Evolutionary conservation across 2,113 vertebrate genomes (phyloP), one percentile per base, ranked within the genome.

Genomic region (Channa argus): DNA sequence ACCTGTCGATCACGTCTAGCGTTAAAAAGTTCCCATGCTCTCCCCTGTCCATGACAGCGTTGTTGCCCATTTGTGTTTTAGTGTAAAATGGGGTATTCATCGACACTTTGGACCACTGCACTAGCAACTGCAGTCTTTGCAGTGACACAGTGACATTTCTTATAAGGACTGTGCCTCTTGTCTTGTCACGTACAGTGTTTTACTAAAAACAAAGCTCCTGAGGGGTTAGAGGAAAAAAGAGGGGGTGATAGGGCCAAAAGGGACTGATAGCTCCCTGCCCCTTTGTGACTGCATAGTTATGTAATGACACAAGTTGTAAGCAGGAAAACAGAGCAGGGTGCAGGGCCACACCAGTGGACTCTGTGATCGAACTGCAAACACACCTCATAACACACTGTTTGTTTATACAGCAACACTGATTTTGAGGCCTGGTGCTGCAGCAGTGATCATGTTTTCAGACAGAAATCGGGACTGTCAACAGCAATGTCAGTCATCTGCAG

Each of bases 221-320:
- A 47, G 60, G 79, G 73, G 74, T 15, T 3, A 58, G 59, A 13
- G 37, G 64, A 37, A 37, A 53, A 64, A 8, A 47, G 33, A 7
- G 38, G 62, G 64, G 69, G 79, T 63, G 82, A 74, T 76, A 43
- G 71, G 44, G 72, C 74, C 63, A 77, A 88, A 73, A 63, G 76
- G 77, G 80, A 46, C 37, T 85, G 89, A 88, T 88, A 88, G 86
- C 66, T 63, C 79, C 61, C 61, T 14, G 62, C 75, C 54, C 0
- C 51, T 83, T 76, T 59, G 65, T 52, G 34, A 38, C 54, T 59
- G 68, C 65, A 71, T 49, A 13, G 34, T 88, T 87, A 87, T 73
- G 68, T 87, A 89, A 89, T 37, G 58, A 38, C 55, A 51, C 61
- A 11, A 72, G 75, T 59, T 72, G 63, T 5, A 68, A 63, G 37